These are phyloP conservation scores for Rapana venosa DNA, from an alignment of 2,888 invertebrate species.

Conservation along the genomic window DNA sequence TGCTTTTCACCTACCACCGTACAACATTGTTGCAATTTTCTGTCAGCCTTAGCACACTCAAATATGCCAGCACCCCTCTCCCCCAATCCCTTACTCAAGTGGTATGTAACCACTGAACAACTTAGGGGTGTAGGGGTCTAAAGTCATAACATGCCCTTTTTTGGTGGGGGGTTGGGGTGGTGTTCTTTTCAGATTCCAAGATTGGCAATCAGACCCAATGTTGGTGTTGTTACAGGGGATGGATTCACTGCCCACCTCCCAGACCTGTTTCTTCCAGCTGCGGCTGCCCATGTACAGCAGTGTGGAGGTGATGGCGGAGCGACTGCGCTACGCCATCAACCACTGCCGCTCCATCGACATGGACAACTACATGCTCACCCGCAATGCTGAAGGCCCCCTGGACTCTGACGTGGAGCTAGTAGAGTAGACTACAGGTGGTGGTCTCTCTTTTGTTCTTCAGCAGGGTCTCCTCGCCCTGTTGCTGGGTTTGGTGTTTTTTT, in stretches of 20 bases:
- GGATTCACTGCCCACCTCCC: conserved; percentile 84
- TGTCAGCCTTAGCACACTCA: no score
- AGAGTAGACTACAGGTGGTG: background rate
- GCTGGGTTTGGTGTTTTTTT: background rate
- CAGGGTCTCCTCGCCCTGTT: no score
- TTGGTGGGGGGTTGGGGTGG: no score
- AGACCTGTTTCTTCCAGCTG: conserved; percentile 83
- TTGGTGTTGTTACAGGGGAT: conserved; percentile 59
- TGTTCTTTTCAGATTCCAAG: no score
- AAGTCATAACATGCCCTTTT: no score
- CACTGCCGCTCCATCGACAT: conserved; percentile 85
- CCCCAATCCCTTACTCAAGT: no score
- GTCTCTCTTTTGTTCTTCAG: no score
- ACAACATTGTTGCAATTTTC: no score
- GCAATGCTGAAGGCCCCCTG: conserved; percentile 78
- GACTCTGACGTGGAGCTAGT: conserved; percentile 54
- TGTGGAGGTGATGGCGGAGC: conserved; percentile 82
- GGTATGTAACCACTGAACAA: no score
- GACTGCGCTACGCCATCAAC: conserved; percentile 84
- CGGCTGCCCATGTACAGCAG: conserved; percentile 83
- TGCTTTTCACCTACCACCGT: no score
- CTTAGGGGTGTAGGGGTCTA: no score
- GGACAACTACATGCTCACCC: conserved; percentile 85
- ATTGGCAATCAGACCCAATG: background rate
- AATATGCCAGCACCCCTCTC: no score